Conservation (phyloP, 2,888 invertebrate species). For the Drosophila yooni region DNA sequence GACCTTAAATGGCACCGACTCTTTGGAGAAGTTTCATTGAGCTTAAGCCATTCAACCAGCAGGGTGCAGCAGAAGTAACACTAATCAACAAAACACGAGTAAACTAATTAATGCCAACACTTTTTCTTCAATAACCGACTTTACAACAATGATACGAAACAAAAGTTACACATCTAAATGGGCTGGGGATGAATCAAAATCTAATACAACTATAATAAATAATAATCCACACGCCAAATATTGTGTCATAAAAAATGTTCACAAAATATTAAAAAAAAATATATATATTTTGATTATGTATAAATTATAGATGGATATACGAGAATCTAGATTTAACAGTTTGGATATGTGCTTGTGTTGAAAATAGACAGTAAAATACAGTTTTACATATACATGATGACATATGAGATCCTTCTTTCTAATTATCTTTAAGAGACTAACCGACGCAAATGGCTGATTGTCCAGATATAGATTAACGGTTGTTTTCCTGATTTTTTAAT, state of each 20-base stretch:
- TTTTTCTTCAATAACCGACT: background rate
- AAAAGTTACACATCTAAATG: background rate
- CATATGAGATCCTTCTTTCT: background rate
- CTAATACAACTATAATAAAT: background rate
- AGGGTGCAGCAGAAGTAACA: background rate
- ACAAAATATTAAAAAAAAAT: background rate
- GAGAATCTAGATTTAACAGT: background rate
- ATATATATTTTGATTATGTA: background rate
- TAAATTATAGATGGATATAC: background rate
- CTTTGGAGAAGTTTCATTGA: constrained; percentile 23
- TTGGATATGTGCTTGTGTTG: background rate
- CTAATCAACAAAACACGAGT: background rate
- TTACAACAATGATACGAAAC: background rate
- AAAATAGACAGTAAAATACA: background rate
- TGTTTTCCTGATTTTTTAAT: too few relatives aligned
- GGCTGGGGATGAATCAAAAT: background rate
- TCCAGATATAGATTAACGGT: background rate
- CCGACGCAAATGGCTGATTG: background rate
- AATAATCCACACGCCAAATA: background rate
- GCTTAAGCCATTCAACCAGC: background rate
- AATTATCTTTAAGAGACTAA: background rate
- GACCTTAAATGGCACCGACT: background rate
- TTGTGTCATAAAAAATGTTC: background rate
- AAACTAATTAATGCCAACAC: background rate
- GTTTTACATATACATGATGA: background rate